Conservation (phyloP, 92 coral and sea anemone species). For the Isaurus tuberculatus region DNA sequence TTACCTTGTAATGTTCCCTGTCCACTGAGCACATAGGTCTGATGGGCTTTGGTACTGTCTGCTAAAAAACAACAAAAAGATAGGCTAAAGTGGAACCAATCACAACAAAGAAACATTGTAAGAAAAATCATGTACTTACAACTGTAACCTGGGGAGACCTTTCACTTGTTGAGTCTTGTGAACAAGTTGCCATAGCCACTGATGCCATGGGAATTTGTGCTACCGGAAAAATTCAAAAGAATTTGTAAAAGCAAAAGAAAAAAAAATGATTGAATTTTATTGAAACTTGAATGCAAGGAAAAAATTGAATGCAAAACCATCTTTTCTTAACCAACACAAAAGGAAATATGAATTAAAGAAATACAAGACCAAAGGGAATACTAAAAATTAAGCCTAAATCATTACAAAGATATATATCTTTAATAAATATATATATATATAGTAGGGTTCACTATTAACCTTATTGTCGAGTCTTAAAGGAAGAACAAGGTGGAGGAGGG, state of each 20-base stretch:
- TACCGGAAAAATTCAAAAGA: neutral
- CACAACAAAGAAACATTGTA: too few relatives aligned
- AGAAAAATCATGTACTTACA: conserved; percentile 17
- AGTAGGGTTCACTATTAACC: too few relatives aligned
- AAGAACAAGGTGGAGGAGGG: too few relatives aligned
- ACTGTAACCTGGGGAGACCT: conserved; percentile 29
- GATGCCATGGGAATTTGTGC: conserved; percentile 8
- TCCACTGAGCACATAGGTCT: neutral
- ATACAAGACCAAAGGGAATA: too few relatives aligned
- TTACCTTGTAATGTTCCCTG: conserved; percentile 6
- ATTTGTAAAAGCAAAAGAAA: neutral
- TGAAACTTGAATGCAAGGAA: neutral
- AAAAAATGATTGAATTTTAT: neutral
- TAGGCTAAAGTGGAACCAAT: too few relatives aligned
- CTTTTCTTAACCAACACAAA: neutral
- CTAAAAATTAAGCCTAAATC: too few relatives aligned
- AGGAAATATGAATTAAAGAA: too few relatives aligned
- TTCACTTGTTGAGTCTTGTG: conserved; percentile 30
- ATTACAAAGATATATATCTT: too few relatives aligned
- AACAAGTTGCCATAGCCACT: conserved; percentile 34
- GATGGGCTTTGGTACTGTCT: neutral
- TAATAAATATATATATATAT: too few relatives aligned
- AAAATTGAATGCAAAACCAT: too few relatives aligned
- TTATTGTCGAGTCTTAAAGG: too few relatives aligned
- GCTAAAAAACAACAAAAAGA: neutral